phyloP scores from a whole-genome alignment of 2,888 invertebrate species.

The Acanthosepion pharaonis region DNA sequence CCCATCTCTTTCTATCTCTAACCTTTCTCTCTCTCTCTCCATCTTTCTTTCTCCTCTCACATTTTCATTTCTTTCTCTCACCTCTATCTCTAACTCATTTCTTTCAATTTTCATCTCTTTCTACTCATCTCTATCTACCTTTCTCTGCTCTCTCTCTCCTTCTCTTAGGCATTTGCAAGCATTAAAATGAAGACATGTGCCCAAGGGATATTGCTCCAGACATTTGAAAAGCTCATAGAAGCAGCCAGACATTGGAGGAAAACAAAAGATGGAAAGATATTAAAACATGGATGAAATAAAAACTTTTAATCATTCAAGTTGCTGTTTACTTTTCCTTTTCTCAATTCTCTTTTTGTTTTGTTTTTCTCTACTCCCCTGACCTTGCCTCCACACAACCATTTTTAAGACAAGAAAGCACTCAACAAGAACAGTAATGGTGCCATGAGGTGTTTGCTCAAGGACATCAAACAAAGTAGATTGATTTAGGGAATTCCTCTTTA shows the following conservation, averaged over 20 bases:
- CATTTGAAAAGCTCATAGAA: not conserved
- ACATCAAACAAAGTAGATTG: no score
- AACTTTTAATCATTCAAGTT: not conserved
- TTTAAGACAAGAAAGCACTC: not conserved
- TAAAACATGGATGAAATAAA: not conserved
- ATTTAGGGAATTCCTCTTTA: no score
- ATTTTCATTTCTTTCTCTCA: no score
- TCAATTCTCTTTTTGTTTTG: no score
- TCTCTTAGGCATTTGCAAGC: no score
- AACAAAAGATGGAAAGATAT: not conserved
- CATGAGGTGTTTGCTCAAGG: no score
- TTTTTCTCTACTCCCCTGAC: no score
- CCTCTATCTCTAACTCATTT: not conserved
- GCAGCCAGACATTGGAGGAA: not conserved
- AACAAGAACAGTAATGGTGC: not conserved
- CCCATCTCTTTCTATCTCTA: no score
- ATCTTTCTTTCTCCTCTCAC: no score
- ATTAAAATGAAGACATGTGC: not conserved
- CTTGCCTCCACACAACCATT: not conserved
- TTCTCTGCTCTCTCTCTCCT: not conserved
- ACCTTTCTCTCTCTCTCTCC: no score
- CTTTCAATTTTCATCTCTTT: not conserved
- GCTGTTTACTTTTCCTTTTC: not conserved
- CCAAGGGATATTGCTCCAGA: not conserved
- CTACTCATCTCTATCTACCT: not conserved